phyloP scores from a whole-genome alignment of 2,797 vertebrate species.

The Zenarchopterus dispar region DNA sequence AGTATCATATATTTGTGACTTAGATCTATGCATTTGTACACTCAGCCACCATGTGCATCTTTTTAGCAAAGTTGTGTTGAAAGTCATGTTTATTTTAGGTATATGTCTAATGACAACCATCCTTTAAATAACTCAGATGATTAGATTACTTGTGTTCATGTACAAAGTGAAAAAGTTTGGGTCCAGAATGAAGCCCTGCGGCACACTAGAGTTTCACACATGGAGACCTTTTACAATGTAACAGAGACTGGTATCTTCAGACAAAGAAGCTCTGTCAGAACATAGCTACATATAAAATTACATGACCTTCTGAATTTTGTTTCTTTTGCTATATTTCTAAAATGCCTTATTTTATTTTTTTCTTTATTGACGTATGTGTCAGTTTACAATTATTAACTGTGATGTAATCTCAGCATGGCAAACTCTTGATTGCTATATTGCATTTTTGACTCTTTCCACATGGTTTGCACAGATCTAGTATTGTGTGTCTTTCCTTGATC shows the following conservation, averaged over 20 bases:
- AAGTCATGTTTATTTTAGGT: conserved; percentile 26
- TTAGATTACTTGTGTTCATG: conserved; percentile 39
- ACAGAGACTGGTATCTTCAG: conserved; percentile 21
- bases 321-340: conserved; percentile 28
- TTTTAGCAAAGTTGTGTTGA: conserved; percentile 34
- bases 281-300: conserved; percentile 23
- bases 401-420: conserved; percentile 50
- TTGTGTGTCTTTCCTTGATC: conserved; percentile 61
- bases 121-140: conserved; percentile 34
- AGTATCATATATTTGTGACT: conserved; percentile 26
- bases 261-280: conserved; percentile 34
- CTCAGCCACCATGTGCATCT: conserved; percentile 16
- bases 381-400: conserved; percentile 42
- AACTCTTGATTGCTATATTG: conserved; percentile 48
- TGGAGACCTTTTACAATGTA: conserved; percentile 31
- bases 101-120: conserved; percentile 31
- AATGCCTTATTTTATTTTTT: background rate
- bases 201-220: conserved; percentile 37
- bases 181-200: conserved; percentile 21
- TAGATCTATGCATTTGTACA: conserved; percentile 18
- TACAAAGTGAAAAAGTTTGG: conserved; percentile 24
- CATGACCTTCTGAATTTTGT: conserved; percentile 17
- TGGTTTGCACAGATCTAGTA: conserved; percentile 58
- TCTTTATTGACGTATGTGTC: conserved; percentile 25
- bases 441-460: conserved; percentile 63